Evolutionary conservation across 1,140 invertebrate species (phyloP).

Genomic region (Halyomorpha halys): DNA sequence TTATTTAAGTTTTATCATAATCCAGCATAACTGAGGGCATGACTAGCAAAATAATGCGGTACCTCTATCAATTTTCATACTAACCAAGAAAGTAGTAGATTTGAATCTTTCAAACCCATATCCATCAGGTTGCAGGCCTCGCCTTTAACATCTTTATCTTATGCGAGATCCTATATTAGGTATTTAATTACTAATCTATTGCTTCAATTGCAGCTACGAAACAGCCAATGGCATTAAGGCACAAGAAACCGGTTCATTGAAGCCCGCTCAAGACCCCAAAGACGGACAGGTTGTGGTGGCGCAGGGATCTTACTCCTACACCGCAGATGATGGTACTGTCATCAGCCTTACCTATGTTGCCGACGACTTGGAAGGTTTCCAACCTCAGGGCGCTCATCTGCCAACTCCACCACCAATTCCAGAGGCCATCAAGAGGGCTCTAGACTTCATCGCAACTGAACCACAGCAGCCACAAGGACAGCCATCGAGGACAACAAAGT

Average conservation of each 20-base stretch:
- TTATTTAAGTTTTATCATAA: no score
- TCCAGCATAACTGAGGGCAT: no score
- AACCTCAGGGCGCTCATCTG: conserved; percentile 48
- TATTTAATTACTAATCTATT: no score
- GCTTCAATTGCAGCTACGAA: conserved; percentile 27
- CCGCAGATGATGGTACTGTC: conserved; percentile 57
- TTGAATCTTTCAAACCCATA: no score
- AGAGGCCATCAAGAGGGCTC: conserved; percentile 56
- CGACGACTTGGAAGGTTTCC: conserved; percentile 52
- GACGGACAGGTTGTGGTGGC: conserved; percentile 47
- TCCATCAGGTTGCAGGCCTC: no score
- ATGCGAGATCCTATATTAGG: no score
- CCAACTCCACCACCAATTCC: conserved; percentile 59
- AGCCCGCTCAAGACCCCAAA: conserved; percentile 23
- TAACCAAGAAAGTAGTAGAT: no score
- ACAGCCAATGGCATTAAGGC: conserved; percentile 28
- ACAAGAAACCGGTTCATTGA: conserved; percentile 22
- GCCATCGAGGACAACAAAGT: neutral
- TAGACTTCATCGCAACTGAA: conserved; percentile 49
- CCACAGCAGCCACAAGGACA: conserved; percentile 28
- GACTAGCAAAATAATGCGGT: no score
- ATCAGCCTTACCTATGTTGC: conserved; percentile 60
- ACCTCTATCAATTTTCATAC: no score
- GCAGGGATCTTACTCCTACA: conserved; percentile 52
- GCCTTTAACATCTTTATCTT: neutral